Percentiles rank a stretch among this genome's conserved stretches.
Conservation (phyloP, 2,113 vertebrate species). For the Paradoxurus hermaphroditus region DNA sequence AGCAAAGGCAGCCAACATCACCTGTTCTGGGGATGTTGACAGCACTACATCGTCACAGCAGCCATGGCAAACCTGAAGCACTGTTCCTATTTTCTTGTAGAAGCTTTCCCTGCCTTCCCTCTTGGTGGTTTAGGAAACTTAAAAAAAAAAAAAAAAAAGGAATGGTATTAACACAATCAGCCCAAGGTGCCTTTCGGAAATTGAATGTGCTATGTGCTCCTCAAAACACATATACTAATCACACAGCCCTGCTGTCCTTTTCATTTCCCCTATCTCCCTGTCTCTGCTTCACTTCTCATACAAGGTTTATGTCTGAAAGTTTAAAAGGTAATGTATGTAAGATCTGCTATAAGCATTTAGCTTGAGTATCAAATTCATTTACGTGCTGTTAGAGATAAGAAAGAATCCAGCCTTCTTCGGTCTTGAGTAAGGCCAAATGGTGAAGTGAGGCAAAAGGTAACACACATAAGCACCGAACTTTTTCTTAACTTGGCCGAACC, state of each 20-base stretch:
- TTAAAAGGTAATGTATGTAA: constrained; percentile 44
- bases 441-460: constrained; percentile 53
- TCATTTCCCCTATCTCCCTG: not conserved
- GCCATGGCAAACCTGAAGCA: not conserved
- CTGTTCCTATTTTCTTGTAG: not conserved
- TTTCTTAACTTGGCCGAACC: constrained; percentile 41
- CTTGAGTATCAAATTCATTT: constrained; percentile 70
- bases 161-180: constrained; percentile 46
- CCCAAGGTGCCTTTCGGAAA: constrained; percentile 34
- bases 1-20: not conserved
- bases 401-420: constrained; percentile 29
- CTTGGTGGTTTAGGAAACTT: not conserved
- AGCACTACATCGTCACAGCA: not conserved
- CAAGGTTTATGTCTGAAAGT: not conserved
- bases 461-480: not conserved
- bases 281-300: not conserved
- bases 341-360: constrained; percentile 63
- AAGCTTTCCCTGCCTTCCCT: not conserved
- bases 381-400: not conserved
- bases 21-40: not conserved
- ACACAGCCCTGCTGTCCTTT: constrained; percentile 2
- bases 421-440: constrained; percentile 33
- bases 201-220: not conserved
- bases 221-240: constrained; percentile 44
- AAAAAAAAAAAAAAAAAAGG: not conserved